Evolutionary conservation across 1,140 invertebrate genomes (phyloP).

Genomic region (Xylocopa sonorina): DNA sequence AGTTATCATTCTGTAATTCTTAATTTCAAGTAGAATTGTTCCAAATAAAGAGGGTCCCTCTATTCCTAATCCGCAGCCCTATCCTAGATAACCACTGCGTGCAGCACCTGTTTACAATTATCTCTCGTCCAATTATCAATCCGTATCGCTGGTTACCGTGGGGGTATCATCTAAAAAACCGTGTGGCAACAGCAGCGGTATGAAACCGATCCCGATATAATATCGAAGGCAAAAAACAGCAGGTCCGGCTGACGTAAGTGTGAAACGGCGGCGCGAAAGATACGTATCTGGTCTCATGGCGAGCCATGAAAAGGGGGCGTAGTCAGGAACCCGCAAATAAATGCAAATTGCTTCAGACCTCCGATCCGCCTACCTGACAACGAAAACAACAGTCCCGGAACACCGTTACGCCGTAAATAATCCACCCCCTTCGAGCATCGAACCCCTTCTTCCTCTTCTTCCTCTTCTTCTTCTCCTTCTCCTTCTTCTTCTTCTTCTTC

Average conservation of each 20-base stretch:
- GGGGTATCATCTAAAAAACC: not conserved
- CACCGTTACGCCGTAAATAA: conserved; percentile 67
- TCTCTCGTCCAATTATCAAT: not conserved
- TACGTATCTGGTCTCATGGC: conserved; percentile 58
- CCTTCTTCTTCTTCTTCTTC: no score
- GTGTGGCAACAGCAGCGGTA: not conserved
- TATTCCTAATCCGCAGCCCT: no score
- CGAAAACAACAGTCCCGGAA: conserved; percentile 40
- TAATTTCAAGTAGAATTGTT: no score
- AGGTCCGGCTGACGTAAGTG: conserved; percentile 43
- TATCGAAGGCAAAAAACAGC: conserved; percentile 30
- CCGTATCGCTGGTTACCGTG: not conserved
- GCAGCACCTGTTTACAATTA: not conserved
- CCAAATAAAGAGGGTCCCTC: no score
- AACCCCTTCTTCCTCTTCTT: conserved; percentile 2
- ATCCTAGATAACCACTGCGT: no score
- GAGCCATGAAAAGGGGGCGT: conserved; percentile 61
- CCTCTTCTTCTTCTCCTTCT: not conserved
- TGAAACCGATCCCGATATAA: conserved; percentile 46
- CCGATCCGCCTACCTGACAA: conserved; percentile 62
- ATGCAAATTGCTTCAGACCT: conserved; percentile 58
- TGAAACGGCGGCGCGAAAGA: conserved; percentile 53
- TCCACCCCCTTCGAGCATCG: conserved; percentile 62
- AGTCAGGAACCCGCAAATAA: conserved; percentile 58
- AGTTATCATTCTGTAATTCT: no score